Evolutionary conservation across 2,113 vertebrate species (phyloP).

Genomic region (Stictonetta naevosa): DNA sequence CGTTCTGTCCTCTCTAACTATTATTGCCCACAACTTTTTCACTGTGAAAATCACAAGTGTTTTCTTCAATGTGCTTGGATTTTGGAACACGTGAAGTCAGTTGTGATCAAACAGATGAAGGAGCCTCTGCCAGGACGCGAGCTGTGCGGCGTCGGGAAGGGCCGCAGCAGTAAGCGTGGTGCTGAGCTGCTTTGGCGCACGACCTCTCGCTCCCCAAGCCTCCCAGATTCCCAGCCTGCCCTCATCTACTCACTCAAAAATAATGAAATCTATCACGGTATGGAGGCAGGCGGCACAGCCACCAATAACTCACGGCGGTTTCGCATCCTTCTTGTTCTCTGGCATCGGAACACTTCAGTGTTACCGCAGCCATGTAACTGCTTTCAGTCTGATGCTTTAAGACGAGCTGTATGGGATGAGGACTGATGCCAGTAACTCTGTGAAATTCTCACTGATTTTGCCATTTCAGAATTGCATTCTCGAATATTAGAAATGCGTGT

Average conservation of each 20-base stretch:
- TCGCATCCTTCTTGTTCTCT: background rate
- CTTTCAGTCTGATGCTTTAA: background rate
- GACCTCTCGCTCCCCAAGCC: background rate
- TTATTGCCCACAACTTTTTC: background rate
- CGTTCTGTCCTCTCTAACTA: background rate
- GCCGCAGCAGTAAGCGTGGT: background rate
- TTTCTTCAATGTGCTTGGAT: background rate
- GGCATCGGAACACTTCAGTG: background rate
- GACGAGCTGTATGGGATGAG: background rate
- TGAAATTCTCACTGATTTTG: background rate
- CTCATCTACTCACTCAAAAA: background rate
- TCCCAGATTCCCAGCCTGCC: background rate
- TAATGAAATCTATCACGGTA: background rate
- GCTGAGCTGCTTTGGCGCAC: background rate
- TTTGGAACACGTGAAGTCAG: background rate
- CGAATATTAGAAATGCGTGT: background rate
- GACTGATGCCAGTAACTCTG: background rate
- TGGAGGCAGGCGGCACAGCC: background rate
- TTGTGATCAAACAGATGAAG: background rate
- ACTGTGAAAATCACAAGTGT: background rate
- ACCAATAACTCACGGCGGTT: background rate
- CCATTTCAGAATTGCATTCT: background rate
- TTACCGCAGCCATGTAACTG: background rate
- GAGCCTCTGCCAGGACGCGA: background rate
- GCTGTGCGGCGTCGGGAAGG: background rate